Evolutionary conservation across 2,888 invertebrate genomes (phyloP).

Genomic region (Cheilosia variabilis): DNA sequence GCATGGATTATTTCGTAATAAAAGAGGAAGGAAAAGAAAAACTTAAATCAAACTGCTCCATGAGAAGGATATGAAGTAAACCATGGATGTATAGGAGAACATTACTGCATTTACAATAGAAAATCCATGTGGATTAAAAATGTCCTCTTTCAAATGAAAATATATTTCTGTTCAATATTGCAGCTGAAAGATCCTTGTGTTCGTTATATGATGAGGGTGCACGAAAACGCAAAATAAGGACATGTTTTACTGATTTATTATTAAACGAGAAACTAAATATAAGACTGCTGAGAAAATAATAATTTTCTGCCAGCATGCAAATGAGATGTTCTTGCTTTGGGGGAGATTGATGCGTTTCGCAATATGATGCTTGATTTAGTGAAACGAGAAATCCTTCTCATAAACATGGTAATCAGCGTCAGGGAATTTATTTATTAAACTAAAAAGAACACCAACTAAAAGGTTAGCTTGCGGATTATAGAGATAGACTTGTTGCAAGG

Average conservation of each 20-base stretch:
- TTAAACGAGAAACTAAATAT: constrained; percentile 55
- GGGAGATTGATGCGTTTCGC: constrained; percentile 47
- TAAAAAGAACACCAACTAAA: constrained; percentile 1
- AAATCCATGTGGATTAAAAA: neutral
- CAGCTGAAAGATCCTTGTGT: neutral
- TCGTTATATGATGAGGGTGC: neutral
- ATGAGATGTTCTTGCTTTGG: constrained; percentile 20
- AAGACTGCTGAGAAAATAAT: too few species aligned
- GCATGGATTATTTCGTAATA: constrained; percentile 57
- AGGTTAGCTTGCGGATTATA: constrained; percentile 11
- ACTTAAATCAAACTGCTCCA: constrained; percentile 14
- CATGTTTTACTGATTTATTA: constrained; percentile 54
- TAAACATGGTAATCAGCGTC: constrained; percentile 66
- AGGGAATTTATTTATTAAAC: constrained; percentile 35
- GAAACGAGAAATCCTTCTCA: constrained; percentile 21
- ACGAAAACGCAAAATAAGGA: neutral
- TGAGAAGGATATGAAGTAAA: constrained; percentile 14
- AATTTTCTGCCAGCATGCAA: neutral
- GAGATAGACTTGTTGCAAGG: constrained; percentile 2
- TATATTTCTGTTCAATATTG: neutral
- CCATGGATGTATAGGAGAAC: neutral
- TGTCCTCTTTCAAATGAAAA: neutral
- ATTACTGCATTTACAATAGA: constrained; percentile 19
- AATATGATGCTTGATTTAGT: constrained; percentile 39
- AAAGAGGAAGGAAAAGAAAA: constrained; percentile 18